Conservation (phyloP, 2,113 vertebrate species). For the Lepisosteus oculatus region DNA sequence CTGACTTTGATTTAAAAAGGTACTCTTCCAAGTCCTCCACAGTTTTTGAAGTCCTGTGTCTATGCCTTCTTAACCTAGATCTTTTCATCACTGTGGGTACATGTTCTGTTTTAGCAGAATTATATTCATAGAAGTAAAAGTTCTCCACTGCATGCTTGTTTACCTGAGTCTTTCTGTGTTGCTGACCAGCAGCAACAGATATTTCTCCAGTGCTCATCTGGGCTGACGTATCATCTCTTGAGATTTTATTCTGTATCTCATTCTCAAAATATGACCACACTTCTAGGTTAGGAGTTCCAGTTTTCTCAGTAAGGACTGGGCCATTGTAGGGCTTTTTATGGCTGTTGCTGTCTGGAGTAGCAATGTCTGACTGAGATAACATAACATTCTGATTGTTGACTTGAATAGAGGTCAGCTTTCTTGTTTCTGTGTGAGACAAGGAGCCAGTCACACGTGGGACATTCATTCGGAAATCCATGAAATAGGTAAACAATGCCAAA, state of each 20-base stretch:
- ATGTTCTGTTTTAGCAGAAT: conserved; percentile 30
- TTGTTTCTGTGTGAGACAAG: conserved; percentile 79
- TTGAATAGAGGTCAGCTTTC: conserved; percentile 78
- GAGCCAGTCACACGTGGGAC: conserved; percentile 71
- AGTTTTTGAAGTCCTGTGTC: conserved; percentile 36
- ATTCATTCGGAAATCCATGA: conserved; percentile 80
- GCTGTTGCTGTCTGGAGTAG: conserved; percentile 42
- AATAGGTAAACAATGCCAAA: conserved; percentile 87
- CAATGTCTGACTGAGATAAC: conserved; percentile 66
- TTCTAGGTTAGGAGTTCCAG: conserved; percentile 47
- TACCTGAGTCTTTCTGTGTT: conserved; percentile 26
- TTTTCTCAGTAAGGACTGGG: conserved; percentile 29
- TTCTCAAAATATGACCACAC: conserved; percentile 43
- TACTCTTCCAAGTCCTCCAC: conserved; percentile 68
- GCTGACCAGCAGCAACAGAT: conserved; percentile 56
- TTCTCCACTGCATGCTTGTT: conserved; percentile 37
- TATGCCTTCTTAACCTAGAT: conserved; percentile 39
- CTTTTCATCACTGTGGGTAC: conserved; percentile 40
- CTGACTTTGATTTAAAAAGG: conserved; percentile 77
- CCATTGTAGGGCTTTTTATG: conserved; percentile 37
- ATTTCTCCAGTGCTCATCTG: conserved; percentile 44
- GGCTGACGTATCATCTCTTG: conserved; percentile 55
- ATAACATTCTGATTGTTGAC: conserved; percentile 73
- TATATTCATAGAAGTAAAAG: conserved; percentile 15
- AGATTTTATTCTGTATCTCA: conserved; percentile 51